Evolutionary conservation across 2,888 invertebrate species (phyloP).

Genomic region (Melipona beecheii): DNA sequence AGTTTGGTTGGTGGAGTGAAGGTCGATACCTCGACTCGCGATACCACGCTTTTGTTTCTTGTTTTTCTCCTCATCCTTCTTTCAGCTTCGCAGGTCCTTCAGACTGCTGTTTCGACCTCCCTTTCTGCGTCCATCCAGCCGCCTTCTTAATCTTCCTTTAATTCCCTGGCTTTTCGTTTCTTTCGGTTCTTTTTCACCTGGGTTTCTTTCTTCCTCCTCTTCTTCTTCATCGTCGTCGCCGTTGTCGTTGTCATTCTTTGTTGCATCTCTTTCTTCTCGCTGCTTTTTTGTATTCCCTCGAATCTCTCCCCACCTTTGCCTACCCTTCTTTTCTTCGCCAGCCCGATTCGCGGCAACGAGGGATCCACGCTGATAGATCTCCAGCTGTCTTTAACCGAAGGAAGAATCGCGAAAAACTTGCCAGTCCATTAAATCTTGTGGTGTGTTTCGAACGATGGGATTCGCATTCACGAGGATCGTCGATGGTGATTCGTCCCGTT

Average conservation of each 20-base stretch:
- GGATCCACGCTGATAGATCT: slow-evolving; percentile 63
- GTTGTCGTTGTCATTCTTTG: slow-evolving; percentile 44
- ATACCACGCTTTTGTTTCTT: slow-evolving; percentile 48
- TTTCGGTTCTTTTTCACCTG: slow-evolving; percentile 66
- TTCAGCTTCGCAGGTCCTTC: slow-evolving; percentile 57
- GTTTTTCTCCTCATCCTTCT: slow-evolving; percentile 44
- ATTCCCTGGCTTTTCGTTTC: slow-evolving; percentile 75
- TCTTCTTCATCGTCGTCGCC: slow-evolving; percentile 61
- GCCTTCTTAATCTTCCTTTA: slow-evolving; percentile 81
- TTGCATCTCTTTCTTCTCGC: neutral
- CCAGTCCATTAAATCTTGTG: slow-evolving; percentile 32
- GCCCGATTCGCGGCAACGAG: slow-evolving; percentile 52
- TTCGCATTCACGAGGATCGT: neutral
- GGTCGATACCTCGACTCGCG: slow-evolving; percentile 51
- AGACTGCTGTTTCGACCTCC: slow-evolving; percentile 63
- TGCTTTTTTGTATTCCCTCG: no score
- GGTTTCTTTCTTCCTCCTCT: slow-evolving; percentile 72
- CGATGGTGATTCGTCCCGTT: no score
- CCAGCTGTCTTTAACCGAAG: slow-evolving; percentile 56
- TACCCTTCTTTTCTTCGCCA: slow-evolving; percentile 39
- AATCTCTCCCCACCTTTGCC: neutral
- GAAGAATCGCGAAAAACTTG: slow-evolving; percentile 52
- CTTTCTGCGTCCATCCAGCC: slow-evolving; percentile 60
- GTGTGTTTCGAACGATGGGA: neutral
- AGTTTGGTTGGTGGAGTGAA: slow-evolving; percentile 25